Evolutionary conservation across 1,140 invertebrate genomes (phyloP), one percentile per base, ranked within the genome.

Genomic region (Pantala flavescens): DNA sequence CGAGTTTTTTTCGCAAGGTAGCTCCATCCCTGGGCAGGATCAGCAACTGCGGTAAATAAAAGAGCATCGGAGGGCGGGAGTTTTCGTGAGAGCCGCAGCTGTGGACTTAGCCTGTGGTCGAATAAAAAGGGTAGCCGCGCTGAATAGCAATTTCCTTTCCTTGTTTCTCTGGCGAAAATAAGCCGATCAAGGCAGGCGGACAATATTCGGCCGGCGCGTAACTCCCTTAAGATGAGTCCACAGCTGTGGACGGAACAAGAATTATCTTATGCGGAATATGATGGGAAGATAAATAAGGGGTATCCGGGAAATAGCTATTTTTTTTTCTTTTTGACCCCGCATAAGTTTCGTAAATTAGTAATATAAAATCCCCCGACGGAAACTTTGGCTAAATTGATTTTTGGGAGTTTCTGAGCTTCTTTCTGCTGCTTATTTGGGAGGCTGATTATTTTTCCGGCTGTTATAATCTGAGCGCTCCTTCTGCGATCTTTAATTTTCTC

Each of bases 1-100:
- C 49, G 49, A 63, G 14, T 63, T 63, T 63, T 21, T 63, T 63
- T 21, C 49, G 49, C 49, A 16, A 21, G 49, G 16, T 21, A 63
- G n/a, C 49, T 63, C 49, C 49, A 16, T 21, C 49, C 12, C 49
- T 21, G 1, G 14, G 49, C n/a, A 21, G 49, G 49, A 63, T 63
- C 49, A 63, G 49, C 49, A 63, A 63, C 3, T 19, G 49, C 14
- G 49, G 49, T 16, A 19, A 63, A 19, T 19, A 63, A 63, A 21
- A 63, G 49, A 63, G 49, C 49, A 3, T 63, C 49, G n/a, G 49
- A 21, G 49, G 14, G 14, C 49, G 49, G 49, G 49, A 63, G n/a
- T 36, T 63, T 63, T 63, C 49, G 49, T 63, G 49, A 63, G 49
- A 63, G 49, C 49, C 49, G 49, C 49, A 63, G 49, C 49, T 63